Evolutionary conservation across 1,140 invertebrate genomes (phyloP).

Genomic region (Trissolcus basalis): DNA sequence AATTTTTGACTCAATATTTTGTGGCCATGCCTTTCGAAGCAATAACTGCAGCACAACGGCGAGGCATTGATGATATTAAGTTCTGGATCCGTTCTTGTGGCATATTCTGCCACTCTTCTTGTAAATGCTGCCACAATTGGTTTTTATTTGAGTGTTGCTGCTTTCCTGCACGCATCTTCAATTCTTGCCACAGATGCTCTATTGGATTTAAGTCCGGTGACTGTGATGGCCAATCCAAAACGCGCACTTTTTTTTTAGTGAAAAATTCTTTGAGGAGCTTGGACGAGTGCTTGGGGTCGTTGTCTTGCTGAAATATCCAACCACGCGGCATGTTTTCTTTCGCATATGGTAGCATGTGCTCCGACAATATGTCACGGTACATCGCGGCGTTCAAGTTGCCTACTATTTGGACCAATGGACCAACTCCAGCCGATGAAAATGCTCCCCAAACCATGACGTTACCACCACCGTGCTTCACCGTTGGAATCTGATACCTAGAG

Average conservation of each 20-base stretch:
- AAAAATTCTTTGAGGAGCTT: slow-evolving; percentile 50
- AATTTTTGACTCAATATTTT: slow-evolving; percentile 59
- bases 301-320: slow-evolving; percentile 63
- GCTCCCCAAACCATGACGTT: slow-evolving; percentile 24
- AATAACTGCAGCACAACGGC: slow-evolving; percentile 48
- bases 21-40: slow-evolving; percentile 58
- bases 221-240: slow-evolving; percentile 61
- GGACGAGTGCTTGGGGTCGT: slow-evolving; percentile 57
- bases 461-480: slow-evolving; percentile 60
- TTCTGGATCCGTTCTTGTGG: slow-evolving; percentile 19
- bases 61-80: slow-evolving; percentile 47
- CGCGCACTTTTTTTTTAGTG: slow-evolving; percentile 33
- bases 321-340: slow-evolving; percentile 53
- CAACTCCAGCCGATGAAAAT: too few species aligned
- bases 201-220: slow-evolving; percentile 63
- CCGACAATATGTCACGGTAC: too few species aligned
- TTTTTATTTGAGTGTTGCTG: slow-evolving; percentile 17
- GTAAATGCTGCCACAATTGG: slow-evolving; percentile 47
- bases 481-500: slow-evolving; percentile 48
- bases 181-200: slow-evolving; percentile 54
- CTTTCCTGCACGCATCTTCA: slow-evolving; percentile 30
- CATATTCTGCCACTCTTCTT: slow-evolving; percentile 50
- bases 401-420: not conserved
- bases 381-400: not conserved
- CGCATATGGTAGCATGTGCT: slow-evolving; percentile 30